Conservation (phyloP, 2,797 vertebrate species). For the Clarias platycephalus region DNA sequence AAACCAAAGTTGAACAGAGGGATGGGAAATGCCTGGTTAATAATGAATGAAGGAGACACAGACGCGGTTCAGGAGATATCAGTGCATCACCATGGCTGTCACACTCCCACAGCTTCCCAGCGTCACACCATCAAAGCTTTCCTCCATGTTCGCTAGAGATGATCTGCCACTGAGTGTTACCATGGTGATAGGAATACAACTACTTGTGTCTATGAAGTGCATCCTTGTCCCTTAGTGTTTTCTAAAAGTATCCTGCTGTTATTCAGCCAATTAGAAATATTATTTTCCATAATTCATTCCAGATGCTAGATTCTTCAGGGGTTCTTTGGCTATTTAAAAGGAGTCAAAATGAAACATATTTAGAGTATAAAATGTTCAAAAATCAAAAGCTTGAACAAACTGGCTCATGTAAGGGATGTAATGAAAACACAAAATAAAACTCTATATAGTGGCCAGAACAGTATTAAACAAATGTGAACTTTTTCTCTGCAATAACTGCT, state of each 20-base stretch:
- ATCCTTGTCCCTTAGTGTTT: conserved; percentile 3
- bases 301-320: neutral
- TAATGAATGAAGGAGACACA: conserved; percentile 58
- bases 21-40: conserved; percentile 59
- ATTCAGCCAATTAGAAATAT: neutral
- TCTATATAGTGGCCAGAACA: neutral
- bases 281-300: neutral
- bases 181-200: conserved; percentile 15
- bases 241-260: neutral
- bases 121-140: neutral
- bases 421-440: neutral
- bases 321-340: neutral
- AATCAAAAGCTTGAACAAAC: neutral
- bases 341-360: neutral
- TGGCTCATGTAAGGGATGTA: neutral
- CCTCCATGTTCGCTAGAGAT: conserved; percentile 22
- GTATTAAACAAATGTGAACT: neutral
- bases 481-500: neutral
- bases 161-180: conserved; percentile 15
- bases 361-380: neutral
- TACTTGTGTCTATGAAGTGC: conserved; percentile 14
- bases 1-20: conserved; percentile 50
- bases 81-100: conserved; percentile 9
- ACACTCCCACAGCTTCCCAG: conserved; percentile 10
- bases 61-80: conserved; percentile 35